These are phyloP conservation scores for Anguilla obscura DNA, from an alignment of 2,797 vertebrate species.

Conservation along the genomic window DNA sequence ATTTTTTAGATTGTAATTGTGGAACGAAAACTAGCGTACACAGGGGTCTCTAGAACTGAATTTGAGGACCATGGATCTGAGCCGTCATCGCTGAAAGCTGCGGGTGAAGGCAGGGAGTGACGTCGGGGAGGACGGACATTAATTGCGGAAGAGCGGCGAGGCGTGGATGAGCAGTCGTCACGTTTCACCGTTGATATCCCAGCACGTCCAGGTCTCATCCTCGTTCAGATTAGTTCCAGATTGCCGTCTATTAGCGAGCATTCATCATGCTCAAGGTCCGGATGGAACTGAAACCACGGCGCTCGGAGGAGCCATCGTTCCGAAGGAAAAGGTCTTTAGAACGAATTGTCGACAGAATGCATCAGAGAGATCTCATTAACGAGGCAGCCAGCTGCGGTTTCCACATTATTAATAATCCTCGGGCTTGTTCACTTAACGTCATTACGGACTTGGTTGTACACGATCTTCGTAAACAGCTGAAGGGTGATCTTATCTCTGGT, in stretches of 20 bases:
- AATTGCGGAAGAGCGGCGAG: too few species aligned
- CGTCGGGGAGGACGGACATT: too few species aligned
- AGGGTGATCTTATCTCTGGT: slow-evolving; percentile 9
- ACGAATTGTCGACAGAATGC: neutral
- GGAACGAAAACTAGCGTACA: neutral
- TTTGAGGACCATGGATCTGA: slow-evolving; percentile 9
- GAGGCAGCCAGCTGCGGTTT: neutral
- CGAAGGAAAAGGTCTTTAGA: neutral
- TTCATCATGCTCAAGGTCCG: slow-evolving; percentile 20
- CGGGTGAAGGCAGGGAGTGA: neutral
- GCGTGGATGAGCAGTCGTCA: neutral
- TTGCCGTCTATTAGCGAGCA: neutral
- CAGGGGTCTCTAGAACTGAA: too few species aligned
- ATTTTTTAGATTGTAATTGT: neutral
- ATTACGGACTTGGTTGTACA: slow-evolving; percentile 3
- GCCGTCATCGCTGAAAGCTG: neutral
- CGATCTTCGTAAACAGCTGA: slow-evolving; percentile 25
- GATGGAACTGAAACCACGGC: neutral
- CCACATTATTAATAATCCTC: slow-evolving; percentile 25
- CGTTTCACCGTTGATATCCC: neutral
- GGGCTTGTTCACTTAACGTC: slow-evolving; percentile 16
- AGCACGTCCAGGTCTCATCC: neutral
- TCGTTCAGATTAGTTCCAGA: neutral
- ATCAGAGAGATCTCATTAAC: slow-evolving; percentile 10
- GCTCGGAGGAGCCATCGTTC: slow-evolving; percentile 5